A percentile compares a stretch with the other conserved stretches of the same genome.
These are phyloP conservation scores for Episyrphus balteatus DNA, from an alignment of 1,140 invertebrate species.

Conservation along the genomic window DNA sequence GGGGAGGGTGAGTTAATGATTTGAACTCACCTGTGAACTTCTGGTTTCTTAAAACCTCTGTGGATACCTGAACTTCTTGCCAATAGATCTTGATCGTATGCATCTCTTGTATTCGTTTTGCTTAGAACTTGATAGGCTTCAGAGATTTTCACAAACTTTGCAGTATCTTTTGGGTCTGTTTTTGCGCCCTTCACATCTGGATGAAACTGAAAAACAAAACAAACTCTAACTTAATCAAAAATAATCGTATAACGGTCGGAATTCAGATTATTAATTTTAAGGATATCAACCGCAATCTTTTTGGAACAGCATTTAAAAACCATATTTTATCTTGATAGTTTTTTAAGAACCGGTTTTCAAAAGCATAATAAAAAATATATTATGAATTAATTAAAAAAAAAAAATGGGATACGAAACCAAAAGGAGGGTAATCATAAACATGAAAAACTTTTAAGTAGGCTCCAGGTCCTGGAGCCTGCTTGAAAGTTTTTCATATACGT, in stretches of 20 bases:
- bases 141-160: slow-evolving; percentile 46
- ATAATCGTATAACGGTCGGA: neutral
- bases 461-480: no score
- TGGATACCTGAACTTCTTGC: neutral
- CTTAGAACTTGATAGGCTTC: slow-evolving; percentile 52
- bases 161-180: slow-evolving; percentile 37
- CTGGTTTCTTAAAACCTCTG: slow-evolving; percentile 1
- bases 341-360: neutral
- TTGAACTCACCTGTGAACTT: slow-evolving; percentile 3
- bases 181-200: slow-evolving; percentile 48
- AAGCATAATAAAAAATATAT: no score
- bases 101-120: slow-evolving; percentile 41
- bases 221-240: neutral
- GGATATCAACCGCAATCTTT: neutral
- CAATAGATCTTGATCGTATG: slow-evolving; percentile 42
- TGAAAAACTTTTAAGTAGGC: no score
- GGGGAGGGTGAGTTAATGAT: no score
- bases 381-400: no score
- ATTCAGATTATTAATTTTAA: neutral
- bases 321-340: neutral
- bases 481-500: no score
- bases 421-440: no score
- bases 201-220: slow-evolving; percentile 37
- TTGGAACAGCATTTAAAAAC: neutral
- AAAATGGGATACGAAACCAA: no score